Evolutionary conservation across 2,888 invertebrate genomes (phyloP), one percentile per base, ranked within the genome.

Genomic region (Cylindroiulus punctatus): DNA sequence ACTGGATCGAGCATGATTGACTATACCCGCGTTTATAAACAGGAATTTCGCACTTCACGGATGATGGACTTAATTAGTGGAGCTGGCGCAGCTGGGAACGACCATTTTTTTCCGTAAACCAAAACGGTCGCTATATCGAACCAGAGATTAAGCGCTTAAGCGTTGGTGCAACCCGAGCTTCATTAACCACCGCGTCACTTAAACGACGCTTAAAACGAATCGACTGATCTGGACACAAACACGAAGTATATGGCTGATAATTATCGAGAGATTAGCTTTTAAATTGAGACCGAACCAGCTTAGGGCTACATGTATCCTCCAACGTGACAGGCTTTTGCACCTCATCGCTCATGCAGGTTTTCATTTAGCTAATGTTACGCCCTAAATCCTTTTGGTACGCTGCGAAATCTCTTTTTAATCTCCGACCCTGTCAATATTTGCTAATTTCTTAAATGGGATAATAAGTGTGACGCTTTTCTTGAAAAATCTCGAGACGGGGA

Each of bases 81-180:
- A 26, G 22, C 65, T 8, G n/a, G 10, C 26, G 26, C 26, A 26
- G 65, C 65, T 65, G 65, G n/a, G n/a, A 65, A 26, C n/a, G 65
- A 7, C 65, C 1, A 44, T 65, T 65, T 52, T 47, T 65, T 65
- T 26, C 7, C 7, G 22, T 14, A 44, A 65, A 26, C 26, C 65
- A 65, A 65, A 65, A 65, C 65, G 65, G n/a, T 65, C n/a, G 65
- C 65, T 26, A n/a, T n/a, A 26, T 65, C 65, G 26, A 65, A 26
- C 65, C n/a, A n/a, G 65, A 26, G 65, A 65, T 65, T 65, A 65
- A 26, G n/a, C 26, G 65, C 65, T 65, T 65, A 65, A 65, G 26
- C 65, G 26, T 65, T 12, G 65, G 65, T 65, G 26, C n/a, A 65
- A 26, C 65, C 3, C n/a, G n/a, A 65, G 65, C 65, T 65, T 65